These are phyloP conservation scores for Maylandia zebra DNA, from an alignment of 2,113 vertebrate genomes.

Conservation along the genomic window DNA sequence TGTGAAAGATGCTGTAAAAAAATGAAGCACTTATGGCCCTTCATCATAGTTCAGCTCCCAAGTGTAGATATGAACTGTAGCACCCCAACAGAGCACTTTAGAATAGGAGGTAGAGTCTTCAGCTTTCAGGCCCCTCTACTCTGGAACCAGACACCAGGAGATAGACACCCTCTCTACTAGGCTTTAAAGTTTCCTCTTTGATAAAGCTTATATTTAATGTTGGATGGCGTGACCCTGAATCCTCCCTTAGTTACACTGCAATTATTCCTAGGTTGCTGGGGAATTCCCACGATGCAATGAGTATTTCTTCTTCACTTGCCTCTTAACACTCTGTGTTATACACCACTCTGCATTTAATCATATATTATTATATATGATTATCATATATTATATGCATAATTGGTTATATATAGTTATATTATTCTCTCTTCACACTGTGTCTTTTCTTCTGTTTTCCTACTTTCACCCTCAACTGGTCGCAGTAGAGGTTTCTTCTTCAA, in stretches of 20 bases:
- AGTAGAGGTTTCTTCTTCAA: not conserved
- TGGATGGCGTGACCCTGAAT: not conserved
- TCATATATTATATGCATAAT: not conserved
- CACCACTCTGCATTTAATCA: not conserved
- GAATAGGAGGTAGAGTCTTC: not conserved
- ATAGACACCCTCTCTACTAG: not conserved
- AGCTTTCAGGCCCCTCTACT: not conserved
- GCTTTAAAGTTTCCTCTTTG: not conserved
- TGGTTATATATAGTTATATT: not conserved
- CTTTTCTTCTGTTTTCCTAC: not conserved
- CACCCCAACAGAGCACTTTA: not conserved
- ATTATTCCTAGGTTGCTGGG: not conserved
- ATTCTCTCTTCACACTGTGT: not conserved
- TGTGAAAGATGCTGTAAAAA: not conserved
- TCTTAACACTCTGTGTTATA: not conserved
- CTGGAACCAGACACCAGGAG: not conserved
- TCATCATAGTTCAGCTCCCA: not conserved
- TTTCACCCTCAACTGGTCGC: not conserved
- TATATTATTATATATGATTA: not conserved
- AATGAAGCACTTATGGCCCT: not conserved
- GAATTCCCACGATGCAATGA: not conserved
- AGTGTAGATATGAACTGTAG: not conserved
- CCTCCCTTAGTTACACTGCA: not conserved
- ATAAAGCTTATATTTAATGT: not conserved
- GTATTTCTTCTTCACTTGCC: not conserved